Evolutionary conservation across 2,113 vertebrate genomes (phyloP).

Genomic region (Eupsittula cactorum): DNA sequence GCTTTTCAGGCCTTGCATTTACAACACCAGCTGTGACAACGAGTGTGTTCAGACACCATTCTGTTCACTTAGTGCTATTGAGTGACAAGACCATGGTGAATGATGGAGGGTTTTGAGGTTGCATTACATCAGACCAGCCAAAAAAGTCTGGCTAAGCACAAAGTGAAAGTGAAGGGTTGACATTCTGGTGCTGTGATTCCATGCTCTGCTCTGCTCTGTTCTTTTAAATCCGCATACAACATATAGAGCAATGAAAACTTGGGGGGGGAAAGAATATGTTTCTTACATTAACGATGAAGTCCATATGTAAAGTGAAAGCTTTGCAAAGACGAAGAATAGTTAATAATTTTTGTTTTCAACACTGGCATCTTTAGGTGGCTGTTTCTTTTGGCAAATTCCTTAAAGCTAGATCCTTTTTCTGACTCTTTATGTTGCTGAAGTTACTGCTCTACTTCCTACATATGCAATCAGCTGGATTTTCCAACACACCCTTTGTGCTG

Average conservation of each 20-base stretch:
- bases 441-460: neutral
- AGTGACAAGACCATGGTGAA: neutral
- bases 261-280: neutral
- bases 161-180: neutral
- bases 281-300: neutral
- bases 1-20: neutral
- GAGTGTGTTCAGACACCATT: neutral
- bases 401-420: neutral
- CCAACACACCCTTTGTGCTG: neutral
- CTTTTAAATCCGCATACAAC: neutral
- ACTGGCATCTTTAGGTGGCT: neutral
- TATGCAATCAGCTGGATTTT: neutral
- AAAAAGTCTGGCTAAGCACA: neutral
- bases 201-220: neutral
- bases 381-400: neutral
- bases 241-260: neutral
- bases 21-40: conserved; percentile 39
- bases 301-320: neutral
- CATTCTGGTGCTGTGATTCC: neutral
- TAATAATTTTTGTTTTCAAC: neutral
- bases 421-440: neutral
- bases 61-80: neutral
- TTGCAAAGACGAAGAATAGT: neutral
- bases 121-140: neutral
- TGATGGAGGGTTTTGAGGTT: neutral